These are phyloP conservation scores for Drosophila antonietae DNA, from an alignment of 2,888 invertebrate genomes.

Conservation along the genomic window DNA sequence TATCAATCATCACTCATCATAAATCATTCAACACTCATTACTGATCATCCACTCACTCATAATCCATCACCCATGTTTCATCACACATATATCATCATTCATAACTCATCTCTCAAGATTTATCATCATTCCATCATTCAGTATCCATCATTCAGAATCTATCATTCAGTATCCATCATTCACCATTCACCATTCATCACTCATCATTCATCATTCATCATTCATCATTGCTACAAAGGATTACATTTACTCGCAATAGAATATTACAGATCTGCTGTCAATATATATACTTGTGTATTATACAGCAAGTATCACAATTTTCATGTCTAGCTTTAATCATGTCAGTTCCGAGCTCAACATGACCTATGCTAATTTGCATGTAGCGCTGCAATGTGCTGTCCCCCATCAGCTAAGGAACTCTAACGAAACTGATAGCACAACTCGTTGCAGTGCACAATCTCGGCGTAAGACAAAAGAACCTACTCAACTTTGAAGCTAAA, in stretches of 20 bases:
- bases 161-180: not conserved
- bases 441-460: slow-evolving; percentile 46
- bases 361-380: slow-evolving; percentile 28
- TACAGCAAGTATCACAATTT: not conserved
- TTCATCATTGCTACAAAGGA: too few relatives aligned
- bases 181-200: not conserved
- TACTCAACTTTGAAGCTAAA: slow-evolving; percentile 49
- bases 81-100: too few relatives aligned
- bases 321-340: slow-evolving; percentile 4
- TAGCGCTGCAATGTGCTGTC: not conserved
- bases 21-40: too few relatives aligned
- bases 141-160: not conserved
- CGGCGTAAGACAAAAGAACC: slow-evolving; percentile 42
- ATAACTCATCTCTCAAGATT: too few relatives aligned
- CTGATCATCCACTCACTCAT: too few relatives aligned
- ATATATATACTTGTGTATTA: too few relatives aligned
- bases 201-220: not conserved
- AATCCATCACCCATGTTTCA: too few relatives aligned
- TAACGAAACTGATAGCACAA: slow-evolving; percentile 45
- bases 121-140: not conserved
- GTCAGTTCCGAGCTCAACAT: not conserved
- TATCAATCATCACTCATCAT: too few relatives aligned
- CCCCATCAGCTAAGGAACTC: not conserved
- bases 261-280: not conserved
- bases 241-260: not conserved